phyloP scores from a whole-genome alignment of 2,113 vertebrate species.

The Thamnophis sirtalis region DNA sequence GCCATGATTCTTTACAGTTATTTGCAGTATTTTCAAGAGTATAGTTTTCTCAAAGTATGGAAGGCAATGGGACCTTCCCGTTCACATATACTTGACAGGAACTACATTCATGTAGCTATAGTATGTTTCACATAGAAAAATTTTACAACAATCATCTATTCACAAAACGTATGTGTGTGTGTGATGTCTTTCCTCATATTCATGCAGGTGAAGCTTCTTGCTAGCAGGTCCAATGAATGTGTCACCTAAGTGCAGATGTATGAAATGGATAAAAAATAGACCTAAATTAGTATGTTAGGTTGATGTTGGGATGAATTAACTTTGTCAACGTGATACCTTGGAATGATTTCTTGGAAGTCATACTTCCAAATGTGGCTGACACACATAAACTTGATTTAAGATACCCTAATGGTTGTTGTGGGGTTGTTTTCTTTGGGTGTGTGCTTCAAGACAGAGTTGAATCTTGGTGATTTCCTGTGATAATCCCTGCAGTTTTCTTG shows the following conservation, averaged over 20 bases:
- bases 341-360: background rate
- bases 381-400: background rate
- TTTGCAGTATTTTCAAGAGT: background rate
- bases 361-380: background rate
- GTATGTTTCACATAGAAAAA: background rate
- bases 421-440: too few species aligned
- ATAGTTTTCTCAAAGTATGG: background rate
- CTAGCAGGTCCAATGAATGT: background rate
- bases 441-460: background rate
- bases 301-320: background rate
- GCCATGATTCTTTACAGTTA: background rate
- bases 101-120: background rate
- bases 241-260: background rate
- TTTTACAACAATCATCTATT: background rate
- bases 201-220: background rate
- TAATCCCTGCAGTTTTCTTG: too few species aligned
- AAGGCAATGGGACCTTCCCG: background rate
- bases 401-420: background rate
- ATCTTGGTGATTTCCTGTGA: background rate
- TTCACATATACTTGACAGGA: background rate
- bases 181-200: background rate
- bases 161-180: background rate
- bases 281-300: background rate
- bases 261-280: background rate
- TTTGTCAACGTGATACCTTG: background rate